Percentiles rank a stretch among this genome's conserved stretches.
These are phyloP conservation scores for Capromys pilorides DNA, from an alignment of 2,797 vertebrate species.

Conservation along the genomic window DNA sequence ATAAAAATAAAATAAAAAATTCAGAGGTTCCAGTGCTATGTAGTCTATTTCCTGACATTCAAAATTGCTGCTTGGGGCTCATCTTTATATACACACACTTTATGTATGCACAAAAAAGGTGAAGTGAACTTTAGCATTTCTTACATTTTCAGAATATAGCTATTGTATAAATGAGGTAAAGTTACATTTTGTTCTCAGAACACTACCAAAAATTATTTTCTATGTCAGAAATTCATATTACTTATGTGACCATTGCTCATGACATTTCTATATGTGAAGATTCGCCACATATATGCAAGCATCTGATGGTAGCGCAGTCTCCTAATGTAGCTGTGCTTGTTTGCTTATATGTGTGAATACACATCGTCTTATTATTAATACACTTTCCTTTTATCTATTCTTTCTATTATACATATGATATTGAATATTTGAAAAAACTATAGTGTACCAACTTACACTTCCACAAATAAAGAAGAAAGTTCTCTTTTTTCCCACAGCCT, in stretches of 20 bases:
- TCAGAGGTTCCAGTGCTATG: background rate
- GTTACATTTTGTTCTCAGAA: background rate
- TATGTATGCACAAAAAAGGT: background rate
- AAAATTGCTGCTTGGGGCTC: background rate
- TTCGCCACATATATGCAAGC: background rate
- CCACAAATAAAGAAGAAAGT: background rate
- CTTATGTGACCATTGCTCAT: background rate
- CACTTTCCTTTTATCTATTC: background rate
- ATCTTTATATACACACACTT: background rate
- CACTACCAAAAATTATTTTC: slow-evolving; percentile 18
- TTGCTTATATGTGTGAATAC: slow-evolving; percentile 6
- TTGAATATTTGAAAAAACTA: background rate
- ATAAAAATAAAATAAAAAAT: background rate
- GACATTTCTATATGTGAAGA: background rate
- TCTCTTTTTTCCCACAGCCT: background rate
- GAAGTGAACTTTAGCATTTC: background rate
- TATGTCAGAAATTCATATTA: slow-evolving; percentile 14
- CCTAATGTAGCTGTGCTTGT: background rate
- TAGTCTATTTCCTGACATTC: background rate
- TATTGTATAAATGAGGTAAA: slow-evolving; percentile 1
- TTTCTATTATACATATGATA: slow-evolving; percentile 19
- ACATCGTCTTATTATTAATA: background rate
- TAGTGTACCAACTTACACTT: background rate
- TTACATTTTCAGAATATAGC: background rate
- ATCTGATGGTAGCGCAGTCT: background rate